These are phyloP conservation scores for Lophius americanus DNA, from an alignment of 2,797 vertebrate genomes.

Conservation along the genomic window DNA sequence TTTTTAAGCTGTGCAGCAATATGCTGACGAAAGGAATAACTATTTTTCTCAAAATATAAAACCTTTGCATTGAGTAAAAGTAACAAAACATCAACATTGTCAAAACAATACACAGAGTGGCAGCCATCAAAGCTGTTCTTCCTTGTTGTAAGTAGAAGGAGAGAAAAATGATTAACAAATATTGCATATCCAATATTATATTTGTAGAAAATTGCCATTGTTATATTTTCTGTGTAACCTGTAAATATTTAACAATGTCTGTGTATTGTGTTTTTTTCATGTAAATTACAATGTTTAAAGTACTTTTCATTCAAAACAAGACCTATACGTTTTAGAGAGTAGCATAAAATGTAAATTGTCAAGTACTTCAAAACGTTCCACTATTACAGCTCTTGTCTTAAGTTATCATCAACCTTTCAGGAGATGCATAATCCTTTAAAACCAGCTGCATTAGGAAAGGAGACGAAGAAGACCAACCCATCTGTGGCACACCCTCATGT, in stretches of 20 bases:
- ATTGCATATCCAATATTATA: too few relatives aligned
- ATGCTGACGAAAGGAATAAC: too few relatives aligned
- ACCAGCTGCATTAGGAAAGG: conserved; percentile 8
- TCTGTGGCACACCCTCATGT: conserved; percentile 12
- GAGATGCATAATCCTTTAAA: conserved; percentile 2
- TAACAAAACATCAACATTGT: too few relatives aligned
- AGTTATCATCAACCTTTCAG: not conserved
- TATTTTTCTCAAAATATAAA: too few relatives aligned
- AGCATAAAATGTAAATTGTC: not conserved
- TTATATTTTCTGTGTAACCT: not conserved
- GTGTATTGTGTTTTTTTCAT: not conserved
- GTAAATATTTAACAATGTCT: not conserved
- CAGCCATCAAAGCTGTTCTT: not conserved
- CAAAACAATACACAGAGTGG: not conserved
- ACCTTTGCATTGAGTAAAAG: not conserved
- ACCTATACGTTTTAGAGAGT: not conserved
- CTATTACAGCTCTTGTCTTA: not conserved
- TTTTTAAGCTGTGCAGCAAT: too few relatives aligned
- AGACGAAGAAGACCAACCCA: conserved; percentile 17
- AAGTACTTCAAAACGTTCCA: not conserved
- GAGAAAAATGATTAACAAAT: not conserved
- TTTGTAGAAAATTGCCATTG: not conserved
- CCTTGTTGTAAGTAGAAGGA: not conserved
- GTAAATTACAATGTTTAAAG: not conserved
- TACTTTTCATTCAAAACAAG: not conserved